Conservation (phyloP, 2,797 vertebrate species). For the Pachyuromys duprasi region DNA sequence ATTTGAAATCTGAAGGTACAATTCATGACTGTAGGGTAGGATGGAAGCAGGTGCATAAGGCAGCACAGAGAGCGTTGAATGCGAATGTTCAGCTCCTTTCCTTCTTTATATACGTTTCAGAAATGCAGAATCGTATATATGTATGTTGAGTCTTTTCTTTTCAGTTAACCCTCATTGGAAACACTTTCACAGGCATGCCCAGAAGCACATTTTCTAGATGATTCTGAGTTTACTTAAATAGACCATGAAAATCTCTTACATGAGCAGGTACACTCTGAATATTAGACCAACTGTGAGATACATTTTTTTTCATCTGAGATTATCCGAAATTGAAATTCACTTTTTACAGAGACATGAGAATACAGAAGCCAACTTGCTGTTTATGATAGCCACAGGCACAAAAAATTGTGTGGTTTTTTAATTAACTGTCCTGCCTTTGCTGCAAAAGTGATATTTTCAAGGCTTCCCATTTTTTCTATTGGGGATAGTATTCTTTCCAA, state of each 20-base stretch:
- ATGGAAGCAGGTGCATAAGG: no score
- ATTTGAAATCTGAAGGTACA: background rate
- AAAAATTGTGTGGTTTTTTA: background rate
- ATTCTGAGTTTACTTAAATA: background rate
- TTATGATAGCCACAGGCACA: background rate
- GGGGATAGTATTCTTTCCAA: background rate
- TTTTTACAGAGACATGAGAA: background rate
- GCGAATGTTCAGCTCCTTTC: background rate
- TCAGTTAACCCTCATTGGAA: background rate
- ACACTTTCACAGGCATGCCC: background rate
- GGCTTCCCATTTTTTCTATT: background rate
- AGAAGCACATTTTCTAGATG: background rate
- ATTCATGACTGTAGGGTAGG: background rate
- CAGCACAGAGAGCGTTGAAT: background rate
- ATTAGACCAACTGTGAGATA: background rate
- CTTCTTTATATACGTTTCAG: background rate
- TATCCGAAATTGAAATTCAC: background rate
- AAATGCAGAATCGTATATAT: background rate
- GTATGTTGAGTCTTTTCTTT: background rate
- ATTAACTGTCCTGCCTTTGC: background rate
- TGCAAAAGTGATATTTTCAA: background rate
- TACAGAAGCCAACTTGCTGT: background rate
- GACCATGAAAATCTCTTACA: background rate
- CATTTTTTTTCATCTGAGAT: background rate
- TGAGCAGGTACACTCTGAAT: background rate